Percentiles rank a stretch among this genome's conserved stretches.
phyloP scores from a whole-genome alignment of 2,113 vertebrate genomes.

The Scartelaos histophorus region DNA sequence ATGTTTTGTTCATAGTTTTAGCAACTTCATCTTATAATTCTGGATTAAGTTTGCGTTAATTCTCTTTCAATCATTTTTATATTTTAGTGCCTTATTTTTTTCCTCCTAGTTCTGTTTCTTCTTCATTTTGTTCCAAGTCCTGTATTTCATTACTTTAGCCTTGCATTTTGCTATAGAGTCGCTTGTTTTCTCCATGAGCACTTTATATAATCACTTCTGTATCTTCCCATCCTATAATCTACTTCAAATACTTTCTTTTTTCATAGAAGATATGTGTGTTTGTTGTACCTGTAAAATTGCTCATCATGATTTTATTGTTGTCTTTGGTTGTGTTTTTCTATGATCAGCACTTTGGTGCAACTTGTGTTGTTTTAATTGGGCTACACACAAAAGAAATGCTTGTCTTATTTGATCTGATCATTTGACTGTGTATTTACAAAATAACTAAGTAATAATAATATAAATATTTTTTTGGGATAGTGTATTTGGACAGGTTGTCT shows the following conservation, averaged over 20 bases:
- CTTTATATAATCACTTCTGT: too few species aligned
- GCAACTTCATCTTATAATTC: neutral
- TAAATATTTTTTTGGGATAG: neutral
- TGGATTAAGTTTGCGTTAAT: neutral
- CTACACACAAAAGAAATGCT: too few species aligned
- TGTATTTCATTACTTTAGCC: neutral
- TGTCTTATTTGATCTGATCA: neutral
- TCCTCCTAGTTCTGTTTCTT: neutral
- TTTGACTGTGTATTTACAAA: conserved; percentile 5
- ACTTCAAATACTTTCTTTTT: too few species aligned
- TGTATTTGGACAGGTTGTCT: neutral
- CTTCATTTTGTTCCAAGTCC: neutral
- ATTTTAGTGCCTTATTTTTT: neutral
- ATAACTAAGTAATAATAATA: neutral
- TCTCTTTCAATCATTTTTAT: neutral
- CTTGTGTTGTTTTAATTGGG: too few species aligned
- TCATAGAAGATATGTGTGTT: too few species aligned
- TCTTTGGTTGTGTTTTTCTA: too few species aligned
- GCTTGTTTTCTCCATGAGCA: too few species aligned
- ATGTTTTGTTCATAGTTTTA: neutral
- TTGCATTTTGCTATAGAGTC: too few species aligned
- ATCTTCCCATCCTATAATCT: too few species aligned
- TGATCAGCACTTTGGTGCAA: too few species aligned
- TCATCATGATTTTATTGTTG: too few species aligned
- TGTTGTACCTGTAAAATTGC: too few species aligned